Base-by-base conservation (phyloP, 2,113 vertebrate genomes). In the Perca fluviatilis region DNA sequence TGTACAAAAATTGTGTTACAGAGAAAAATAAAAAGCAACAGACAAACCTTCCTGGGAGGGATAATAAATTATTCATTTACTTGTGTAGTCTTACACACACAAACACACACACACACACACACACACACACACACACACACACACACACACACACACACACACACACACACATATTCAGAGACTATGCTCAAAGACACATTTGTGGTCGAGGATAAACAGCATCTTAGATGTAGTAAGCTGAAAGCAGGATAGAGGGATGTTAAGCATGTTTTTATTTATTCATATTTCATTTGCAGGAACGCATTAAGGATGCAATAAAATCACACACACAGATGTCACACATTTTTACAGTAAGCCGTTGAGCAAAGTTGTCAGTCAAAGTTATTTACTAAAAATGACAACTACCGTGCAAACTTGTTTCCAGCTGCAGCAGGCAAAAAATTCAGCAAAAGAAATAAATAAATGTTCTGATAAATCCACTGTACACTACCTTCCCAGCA, bases 31-130 rank as follows among this genome's bases (percentile, higher is more conserved):
- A 79, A 79, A 50, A 71, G 69, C 30, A 77, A 63, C 47, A 72
- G 73, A 76, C 61, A 79, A 76, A 77, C 67, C 71, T 65, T 82
- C 71, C 71, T 77, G 51, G 67, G 61, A 82, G 66, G 54, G 12
- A 40, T 63, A 21, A 84, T 86, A 69, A 58, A 87, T 83, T 66
- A 91, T 85, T 77, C 16, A 88, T 86, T 75, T 60, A 56, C 33
- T 53, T 43, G 50, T 83, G 33, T n/a, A 49, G n/a, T 36, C 16
- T 10, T 5, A 7, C 61, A 60, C 33, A 36, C 19, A 19, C n/a
- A 27, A 25, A 36, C 33, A 54, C 33, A 43, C 25, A 21, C 53
- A 67, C 53, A 67, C 16, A 10, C 5, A 7, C 61, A 60, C 33
- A 36, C 19, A 19, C n/a, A 27, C 43, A 36, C 33, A 54, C 33